These are phyloP conservation scores for Reticulitermes speratus DNA, from an alignment of 1,140 invertebrate species.

Conservation along the genomic window DNA sequence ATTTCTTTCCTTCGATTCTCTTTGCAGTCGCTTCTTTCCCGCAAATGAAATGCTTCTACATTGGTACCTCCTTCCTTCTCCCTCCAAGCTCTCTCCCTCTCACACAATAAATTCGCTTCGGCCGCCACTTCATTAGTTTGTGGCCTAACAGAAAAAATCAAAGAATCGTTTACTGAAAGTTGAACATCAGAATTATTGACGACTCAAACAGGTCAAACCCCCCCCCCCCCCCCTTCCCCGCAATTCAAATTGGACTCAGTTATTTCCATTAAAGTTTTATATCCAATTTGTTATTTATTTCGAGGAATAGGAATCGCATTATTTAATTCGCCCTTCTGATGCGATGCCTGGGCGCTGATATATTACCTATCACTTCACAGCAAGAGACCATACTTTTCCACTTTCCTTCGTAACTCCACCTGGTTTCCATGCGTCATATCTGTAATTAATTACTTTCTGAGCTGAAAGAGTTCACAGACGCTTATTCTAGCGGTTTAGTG, in stretches of 20 bases:
- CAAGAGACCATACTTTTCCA: not conserved
- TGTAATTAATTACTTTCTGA: too few species aligned
- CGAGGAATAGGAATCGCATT: not conserved
- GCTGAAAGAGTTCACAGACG: too few species aligned
- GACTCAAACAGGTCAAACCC: not conserved
- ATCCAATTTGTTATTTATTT: not conserved
- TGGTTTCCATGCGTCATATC: too few species aligned
- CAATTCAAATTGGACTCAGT: not conserved
- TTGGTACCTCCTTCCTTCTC: not conserved
- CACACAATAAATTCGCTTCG: not conserved
- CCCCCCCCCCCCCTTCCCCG: too few species aligned
- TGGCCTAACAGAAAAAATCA: not conserved
- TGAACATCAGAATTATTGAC: not conserved
- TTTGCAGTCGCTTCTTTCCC: not conserved
- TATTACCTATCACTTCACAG: not conserved
- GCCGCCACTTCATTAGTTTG: not conserved
- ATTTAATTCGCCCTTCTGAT: not conserved
- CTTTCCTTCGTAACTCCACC: not conserved
- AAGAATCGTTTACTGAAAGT: not conserved
- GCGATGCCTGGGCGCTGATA: not conserved
- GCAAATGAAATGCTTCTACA: not conserved
- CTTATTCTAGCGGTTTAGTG: too few species aligned
- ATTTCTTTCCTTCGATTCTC: not conserved
- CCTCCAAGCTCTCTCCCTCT: too few species aligned
- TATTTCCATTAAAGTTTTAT: not conserved